Conservation (phyloP, 2,888 invertebrate species). For the Sinopyrophorus schimmeli region DNA sequence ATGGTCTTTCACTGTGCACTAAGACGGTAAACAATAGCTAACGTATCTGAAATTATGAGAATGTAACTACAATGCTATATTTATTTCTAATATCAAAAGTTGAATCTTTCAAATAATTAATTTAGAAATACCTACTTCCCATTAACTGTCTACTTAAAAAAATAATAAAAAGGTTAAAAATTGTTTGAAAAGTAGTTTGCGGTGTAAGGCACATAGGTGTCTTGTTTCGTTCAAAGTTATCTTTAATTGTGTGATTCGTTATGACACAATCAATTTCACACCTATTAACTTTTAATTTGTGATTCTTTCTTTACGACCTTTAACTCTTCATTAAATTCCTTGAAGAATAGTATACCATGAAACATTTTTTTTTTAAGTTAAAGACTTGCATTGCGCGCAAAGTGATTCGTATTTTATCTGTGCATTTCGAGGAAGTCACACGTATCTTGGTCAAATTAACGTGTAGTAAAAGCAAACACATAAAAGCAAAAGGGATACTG, state of each 20-base stretch:
- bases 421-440: conserved; percentile 16
- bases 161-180: no score
- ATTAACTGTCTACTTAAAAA: no score
- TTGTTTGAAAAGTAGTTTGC: no score
- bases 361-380: conserved; percentile 7
- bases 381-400: no score
- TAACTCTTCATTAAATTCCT: conserved; percentile 19
- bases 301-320: conserved; percentile 27
- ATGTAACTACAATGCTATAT: no score
- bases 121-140: no score
- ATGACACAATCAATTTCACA: conserved; percentile 29
- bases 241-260: conserved; percentile 28
- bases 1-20: no score
- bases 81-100: no score
- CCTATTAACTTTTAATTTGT: conserved; percentile 29
- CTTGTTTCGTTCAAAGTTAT: conserved; percentile 20
- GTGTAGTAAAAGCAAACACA: conserved; percentile 23
- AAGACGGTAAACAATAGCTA: no score
- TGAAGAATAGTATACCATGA: conserved; percentile 10
- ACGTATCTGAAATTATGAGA: no score
- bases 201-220: conserved; percentile 8
- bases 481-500: conserved; percentile 23
- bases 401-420: conserved; percentile 11
- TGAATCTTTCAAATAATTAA: no score
- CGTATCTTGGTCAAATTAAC: conserved; percentile 22